phyloP scores from a whole-genome alignment of 2,797 vertebrate genomes.

The Platyrinchus mystaceus region DNA sequence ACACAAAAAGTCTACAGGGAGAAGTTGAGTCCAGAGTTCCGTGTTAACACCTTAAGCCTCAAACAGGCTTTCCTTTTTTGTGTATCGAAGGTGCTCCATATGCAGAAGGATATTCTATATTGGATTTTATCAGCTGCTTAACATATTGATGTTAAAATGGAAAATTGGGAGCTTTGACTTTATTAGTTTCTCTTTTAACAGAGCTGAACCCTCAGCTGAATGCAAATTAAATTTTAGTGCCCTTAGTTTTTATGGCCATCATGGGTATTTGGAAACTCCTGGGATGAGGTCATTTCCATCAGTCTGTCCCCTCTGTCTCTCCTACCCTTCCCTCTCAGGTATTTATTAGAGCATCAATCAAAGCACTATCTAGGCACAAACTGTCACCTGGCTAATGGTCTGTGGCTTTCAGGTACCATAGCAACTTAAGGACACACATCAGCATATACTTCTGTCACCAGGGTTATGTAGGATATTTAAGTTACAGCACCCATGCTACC shows the following conservation, averaged over 20 bases:
- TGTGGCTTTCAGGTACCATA: neutral
- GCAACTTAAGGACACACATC: neutral
- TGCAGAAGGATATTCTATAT: neutral
- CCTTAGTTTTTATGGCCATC: neutral
- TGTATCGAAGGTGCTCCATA: neutral
- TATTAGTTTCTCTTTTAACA: neutral
- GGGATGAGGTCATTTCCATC: neutral
- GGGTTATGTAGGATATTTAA: neutral
- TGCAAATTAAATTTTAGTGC: neutral
- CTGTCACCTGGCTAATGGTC: slow-evolving; percentile 1
- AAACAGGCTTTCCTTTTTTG: neutral
- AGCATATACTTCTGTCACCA: neutral
- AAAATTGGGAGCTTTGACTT: neutral
- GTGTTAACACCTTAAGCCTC: neutral
- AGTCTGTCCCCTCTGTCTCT: neutral
- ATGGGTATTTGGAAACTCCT: neutral
- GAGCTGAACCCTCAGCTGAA: neutral
- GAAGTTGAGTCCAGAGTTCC: neutral
- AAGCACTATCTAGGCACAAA: neutral
- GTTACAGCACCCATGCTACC: neutral
- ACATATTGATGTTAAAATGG: neutral
- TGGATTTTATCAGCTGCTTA: neutral
- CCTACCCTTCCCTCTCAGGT: neutral
- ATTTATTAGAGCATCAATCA: slow-evolving; percentile 28
- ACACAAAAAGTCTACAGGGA: neutral